Evolutionary conservation across 2,888 invertebrate genomes (phyloP), one percentile per base, ranked within the genome.

Genomic region (Agrotis puta): DNA sequence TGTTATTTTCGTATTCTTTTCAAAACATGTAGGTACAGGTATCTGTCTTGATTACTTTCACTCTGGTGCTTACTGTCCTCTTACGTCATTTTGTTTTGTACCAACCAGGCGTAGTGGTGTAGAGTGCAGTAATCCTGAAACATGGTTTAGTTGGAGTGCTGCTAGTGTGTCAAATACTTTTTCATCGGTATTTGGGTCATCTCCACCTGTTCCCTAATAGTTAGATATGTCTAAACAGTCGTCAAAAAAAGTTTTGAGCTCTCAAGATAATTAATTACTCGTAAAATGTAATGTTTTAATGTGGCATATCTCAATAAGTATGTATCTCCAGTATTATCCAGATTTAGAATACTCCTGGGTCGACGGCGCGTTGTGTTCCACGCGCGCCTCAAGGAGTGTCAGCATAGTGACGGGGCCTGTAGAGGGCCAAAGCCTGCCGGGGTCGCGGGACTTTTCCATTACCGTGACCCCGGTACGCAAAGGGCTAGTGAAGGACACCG

Each of bases 1-100:
- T 43, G 4, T 45, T 18, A 33, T 24, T 24, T 13, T 14, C 47
- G 14, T 24, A 58, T 51, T 64, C 1, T 27, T 72, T 58, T 39
- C 20, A 11, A 33, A 48, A 33, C 48, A 54, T 24, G 16, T 33
- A 33, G 5, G 33, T 33, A 33, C 33, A 27, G 27, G 27, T 16
- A 39, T 39, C 2, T 9, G n/a, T 47, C 18, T 53, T 18, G 7
- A 16, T 59, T 45, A 43, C 62, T 71, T 58, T 76, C 57, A 48
- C 64, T 64, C 3, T 5, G 18, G 22, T 16, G 43, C 43, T 16
- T 22, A 20, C 7, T 53, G 24, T 20, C 20, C 20, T 22, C n/a
- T 18, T 22, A 7, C 7, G 24, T 5, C 64, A 33, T 3, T 22
- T 61, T 20, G n/a, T 7, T 64, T 54, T 33, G n/a, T 9, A 33